Conservation (phyloP, 2,113 vertebrate species). For the Rhagologus leucostigma region DNA sequence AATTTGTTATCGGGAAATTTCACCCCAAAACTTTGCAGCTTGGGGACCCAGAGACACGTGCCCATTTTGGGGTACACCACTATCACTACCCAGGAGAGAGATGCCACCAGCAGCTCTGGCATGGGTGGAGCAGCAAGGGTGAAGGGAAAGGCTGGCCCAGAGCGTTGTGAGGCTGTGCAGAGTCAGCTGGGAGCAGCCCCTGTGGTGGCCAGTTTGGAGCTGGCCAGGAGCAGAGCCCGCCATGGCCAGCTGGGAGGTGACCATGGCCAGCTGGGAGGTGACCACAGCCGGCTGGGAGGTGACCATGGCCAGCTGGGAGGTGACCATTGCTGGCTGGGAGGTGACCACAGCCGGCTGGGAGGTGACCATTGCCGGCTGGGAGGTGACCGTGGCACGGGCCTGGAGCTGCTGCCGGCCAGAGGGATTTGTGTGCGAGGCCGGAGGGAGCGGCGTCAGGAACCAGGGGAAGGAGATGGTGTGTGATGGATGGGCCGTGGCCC, state of each 20-base stretch:
- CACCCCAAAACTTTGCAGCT: background rate
- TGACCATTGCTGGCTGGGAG: background rate
- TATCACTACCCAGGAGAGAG: background rate
- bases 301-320: accelerated
- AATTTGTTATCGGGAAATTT: background rate
- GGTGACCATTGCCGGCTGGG: background rate
- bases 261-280: background rate
- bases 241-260: background rate
- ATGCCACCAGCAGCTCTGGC: background rate
- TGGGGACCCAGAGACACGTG: accelerated
- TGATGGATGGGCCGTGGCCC: background rate
- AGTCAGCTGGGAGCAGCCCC: background rate
- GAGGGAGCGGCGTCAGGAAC: background rate
- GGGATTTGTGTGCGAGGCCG: background rate
- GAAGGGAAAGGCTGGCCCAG: background rate
- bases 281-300: background rate
- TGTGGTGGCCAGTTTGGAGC: accelerated
- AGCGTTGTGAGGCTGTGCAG: background rate
- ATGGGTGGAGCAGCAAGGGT: accelerated
- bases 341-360: background rate
- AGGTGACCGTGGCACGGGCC: background rate
- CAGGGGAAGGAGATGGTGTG: background rate
- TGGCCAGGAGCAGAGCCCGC: background rate
- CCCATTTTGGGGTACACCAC: background rate
- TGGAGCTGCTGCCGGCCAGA: background rate